Conservation (phyloP, 2,797 vertebrate species). For the Saxicola maurus region DNA sequence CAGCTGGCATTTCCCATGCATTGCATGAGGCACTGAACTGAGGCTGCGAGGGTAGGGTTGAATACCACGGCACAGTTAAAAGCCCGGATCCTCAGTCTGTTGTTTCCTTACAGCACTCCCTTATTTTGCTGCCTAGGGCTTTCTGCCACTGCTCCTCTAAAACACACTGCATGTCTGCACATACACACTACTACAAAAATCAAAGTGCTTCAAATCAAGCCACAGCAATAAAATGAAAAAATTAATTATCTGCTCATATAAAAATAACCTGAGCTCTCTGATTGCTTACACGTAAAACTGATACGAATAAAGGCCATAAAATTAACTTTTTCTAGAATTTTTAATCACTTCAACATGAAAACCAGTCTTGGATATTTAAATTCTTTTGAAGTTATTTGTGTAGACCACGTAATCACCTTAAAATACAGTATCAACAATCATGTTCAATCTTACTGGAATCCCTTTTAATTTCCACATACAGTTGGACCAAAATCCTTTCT, state of each 20-base stretch:
- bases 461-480: background rate
- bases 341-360: background rate
- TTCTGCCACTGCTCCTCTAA: background rate
- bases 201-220: background rate
- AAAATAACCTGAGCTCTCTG: background rate
- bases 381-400: background rate
- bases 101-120: background rate
- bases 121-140: background rate
- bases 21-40: background rate
- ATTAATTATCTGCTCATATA: background rate
- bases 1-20: background rate
- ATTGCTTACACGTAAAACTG: background rate
- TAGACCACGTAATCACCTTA: background rate
- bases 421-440: background rate
- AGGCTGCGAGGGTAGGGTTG: accelerated
- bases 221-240: background rate
- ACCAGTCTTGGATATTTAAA: background rate
- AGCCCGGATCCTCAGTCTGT: background rate
- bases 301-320: background rate
- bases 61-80: background rate
- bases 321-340: background rate
- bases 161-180: background rate
- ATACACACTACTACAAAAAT: background rate
- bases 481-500: background rate
- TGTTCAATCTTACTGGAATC: background rate